Base-by-base conservation (phyloP, 2,113 vertebrate species). In the Fulmarus glacialis region DNA sequence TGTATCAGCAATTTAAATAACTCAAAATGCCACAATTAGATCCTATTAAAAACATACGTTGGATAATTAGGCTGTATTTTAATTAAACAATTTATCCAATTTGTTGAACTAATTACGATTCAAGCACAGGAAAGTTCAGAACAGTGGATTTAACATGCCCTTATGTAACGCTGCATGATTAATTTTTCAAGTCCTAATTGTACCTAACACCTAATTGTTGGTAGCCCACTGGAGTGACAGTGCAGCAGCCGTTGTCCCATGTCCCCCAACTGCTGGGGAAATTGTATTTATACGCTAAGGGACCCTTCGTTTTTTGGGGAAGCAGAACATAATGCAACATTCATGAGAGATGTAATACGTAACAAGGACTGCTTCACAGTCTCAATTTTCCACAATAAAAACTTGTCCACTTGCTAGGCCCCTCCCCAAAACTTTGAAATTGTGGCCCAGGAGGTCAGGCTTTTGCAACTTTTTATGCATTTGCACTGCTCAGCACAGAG, bases 31-130 rank as follows among this genome's bases (percentile, higher is more conserved):
- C 55, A 87, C 30, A 58, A 85, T 48, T 70, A 83, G 10, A 64
- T 53, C 34, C 22, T 40, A 43, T 87, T 70, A 87, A 88, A 72
- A 64, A 22, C 43, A 70, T 34, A 40, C 0, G 0, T 40, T 70
- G 64, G 45, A 43, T 91, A 86, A 87, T 85, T 53, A 38, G 43
- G 9, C 10, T 83, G 45, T 52, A 79, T 82, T 88, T 93, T 82
- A 95, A 86, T 81, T 53, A 50, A 89, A 63, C 20, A 75, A 42
- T 82, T 84, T 70, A 71, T 81, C 60, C 43, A 62, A 55, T 82
- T 93, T 89, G 34, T 67, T 87, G 38, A 86, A 67, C 24, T 91
- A 70, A 95, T 81, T 93, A 22, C 2, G 2, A 45, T 43, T 66
- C 40, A 68, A 81, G 34, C 27, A 71, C 9, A 56, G 45, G 50